phyloP scores from a whole-genome alignment of 2,888 invertebrate genomes.

The Villa cingulata region DNA sequence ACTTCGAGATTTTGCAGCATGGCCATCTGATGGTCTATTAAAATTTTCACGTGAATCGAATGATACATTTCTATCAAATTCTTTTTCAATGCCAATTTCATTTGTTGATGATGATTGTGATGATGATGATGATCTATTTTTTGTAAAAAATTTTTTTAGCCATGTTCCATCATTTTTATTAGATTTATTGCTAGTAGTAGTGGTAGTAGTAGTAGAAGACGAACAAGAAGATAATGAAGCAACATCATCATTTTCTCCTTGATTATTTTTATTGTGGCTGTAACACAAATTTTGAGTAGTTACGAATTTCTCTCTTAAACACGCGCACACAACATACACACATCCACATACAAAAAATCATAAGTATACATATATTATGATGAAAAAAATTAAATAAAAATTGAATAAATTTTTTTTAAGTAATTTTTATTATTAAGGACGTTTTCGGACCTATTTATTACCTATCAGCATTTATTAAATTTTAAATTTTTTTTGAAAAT shows the following conservation, averaged over 20 bases:
- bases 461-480: too few relatives aligned
- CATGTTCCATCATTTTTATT: conserved; percentile 27
- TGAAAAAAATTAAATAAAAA: background rate
- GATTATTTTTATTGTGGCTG: conserved; percentile 11
- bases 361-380: background rate
- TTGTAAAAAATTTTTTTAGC: conserved; percentile 34
- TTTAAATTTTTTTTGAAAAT: too few relatives aligned
- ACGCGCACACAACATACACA: conserved; percentile 1
- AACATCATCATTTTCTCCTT: conserved; percentile 10
- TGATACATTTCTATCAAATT: conserved; percentile 29
- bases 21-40: conserved; percentile 33
- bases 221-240: conserved; percentile 14
- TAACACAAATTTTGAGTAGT: conserved; percentile 13
- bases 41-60: conserved; percentile 30
- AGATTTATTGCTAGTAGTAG: conserved; percentile 22
- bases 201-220: conserved; percentile 27
- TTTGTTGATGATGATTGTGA: background rate
- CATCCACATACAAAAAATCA: background rate
- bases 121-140: conserved; percentile 12
- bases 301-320: conserved; percentile 7
- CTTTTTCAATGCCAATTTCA: conserved; percentile 14
- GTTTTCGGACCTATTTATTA: background rate
- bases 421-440: background rate
- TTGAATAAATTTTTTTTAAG: background rate
- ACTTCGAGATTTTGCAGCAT: conserved; percentile 28